These are phyloP conservation scores for Parascotia fuliginaria DNA, from an alignment of 2,888 invertebrate genomes.

Conservation along the genomic window DNA sequence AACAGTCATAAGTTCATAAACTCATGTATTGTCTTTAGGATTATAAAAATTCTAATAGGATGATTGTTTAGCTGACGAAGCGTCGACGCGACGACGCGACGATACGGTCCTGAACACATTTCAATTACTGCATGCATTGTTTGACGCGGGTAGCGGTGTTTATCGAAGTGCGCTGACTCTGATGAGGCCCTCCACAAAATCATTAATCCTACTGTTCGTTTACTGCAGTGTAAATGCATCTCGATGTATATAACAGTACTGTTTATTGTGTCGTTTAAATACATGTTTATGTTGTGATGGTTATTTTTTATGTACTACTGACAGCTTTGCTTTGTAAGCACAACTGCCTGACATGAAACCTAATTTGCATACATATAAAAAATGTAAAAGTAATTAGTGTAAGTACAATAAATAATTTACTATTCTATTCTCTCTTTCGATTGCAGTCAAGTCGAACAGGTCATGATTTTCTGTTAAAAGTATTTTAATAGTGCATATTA, in stretches of 20 bases:
- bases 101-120: slow-evolving; percentile 66
- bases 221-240: background rate
- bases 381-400: too few relatives aligned
- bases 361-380: too few relatives aligned
- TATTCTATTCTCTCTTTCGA: too few relatives aligned
- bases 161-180: slow-evolving; percentile 38
- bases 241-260: background rate
- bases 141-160: slow-evolving; percentile 40
- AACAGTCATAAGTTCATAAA: slow-evolving; percentile 53
- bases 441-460: too few relatives aligned
- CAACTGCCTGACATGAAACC: too few relatives aligned
- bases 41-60: slow-evolving; percentile 76
- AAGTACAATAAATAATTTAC: too few relatives aligned
- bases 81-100: slow-evolving; percentile 45
- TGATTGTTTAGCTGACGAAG: slow-evolving; percentile 67
- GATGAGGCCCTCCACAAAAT: slow-evolving; percentile 43
- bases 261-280: background rate
- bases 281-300: background rate
- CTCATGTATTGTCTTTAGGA: slow-evolving; percentile 67
- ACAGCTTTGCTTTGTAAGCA: too few relatives aligned
- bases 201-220: slow-evolving; percentile 32
- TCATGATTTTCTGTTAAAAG: too few relatives aligned
- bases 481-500: too few relatives aligned
- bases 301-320: background rate
- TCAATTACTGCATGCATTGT: slow-evolving; percentile 75